Percentiles rank a stretch among this genome's conserved stretches.
Conservation (phyloP, 1,140 invertebrate genomes). For the Pseudomyrmex cubaensis region DNA sequence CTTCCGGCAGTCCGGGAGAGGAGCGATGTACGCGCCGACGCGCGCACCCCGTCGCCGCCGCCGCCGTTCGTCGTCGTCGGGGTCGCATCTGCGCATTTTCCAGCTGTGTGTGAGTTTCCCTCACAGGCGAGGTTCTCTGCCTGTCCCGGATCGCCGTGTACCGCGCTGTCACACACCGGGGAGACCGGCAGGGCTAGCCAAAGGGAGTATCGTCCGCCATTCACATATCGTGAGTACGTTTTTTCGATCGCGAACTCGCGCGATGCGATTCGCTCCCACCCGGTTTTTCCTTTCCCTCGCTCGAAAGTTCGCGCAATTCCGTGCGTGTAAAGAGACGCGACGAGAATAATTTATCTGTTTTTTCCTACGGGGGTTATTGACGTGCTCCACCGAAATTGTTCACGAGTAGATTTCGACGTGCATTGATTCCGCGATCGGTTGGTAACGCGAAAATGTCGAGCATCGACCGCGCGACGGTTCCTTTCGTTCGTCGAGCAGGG, state of each 20-base stretch:
- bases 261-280: too few relatives aligned
- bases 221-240: constrained; percentile 69
- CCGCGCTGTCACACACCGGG: constrained; percentile 51
- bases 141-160: constrained; percentile 71
- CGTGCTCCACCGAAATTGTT: not conserved
- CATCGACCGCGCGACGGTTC: not conserved
- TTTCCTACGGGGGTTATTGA: constrained; percentile 8
- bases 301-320: not conserved
- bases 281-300: not conserved
- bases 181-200: constrained; percentile 55
- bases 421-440: not conserved
- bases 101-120: constrained; percentile 66
- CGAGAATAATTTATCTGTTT: constrained; percentile 33
- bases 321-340: not conserved
- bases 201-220: constrained; percentile 42
- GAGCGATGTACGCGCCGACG: constrained; percentile 62
- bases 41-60: constrained; percentile 29
- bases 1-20: constrained; percentile 56
- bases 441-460: constrained; percentile 9
- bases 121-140: constrained; percentile 75
- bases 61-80: too few relatives aligned
- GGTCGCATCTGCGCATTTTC: constrained; percentile 79
- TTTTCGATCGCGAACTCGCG: not conserved
- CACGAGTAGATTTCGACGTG: not conserved
- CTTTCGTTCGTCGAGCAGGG: not conserved